Base-by-base conservation (phyloP, 2,888 invertebrate genomes). In the Brenthis hecate region DNA sequence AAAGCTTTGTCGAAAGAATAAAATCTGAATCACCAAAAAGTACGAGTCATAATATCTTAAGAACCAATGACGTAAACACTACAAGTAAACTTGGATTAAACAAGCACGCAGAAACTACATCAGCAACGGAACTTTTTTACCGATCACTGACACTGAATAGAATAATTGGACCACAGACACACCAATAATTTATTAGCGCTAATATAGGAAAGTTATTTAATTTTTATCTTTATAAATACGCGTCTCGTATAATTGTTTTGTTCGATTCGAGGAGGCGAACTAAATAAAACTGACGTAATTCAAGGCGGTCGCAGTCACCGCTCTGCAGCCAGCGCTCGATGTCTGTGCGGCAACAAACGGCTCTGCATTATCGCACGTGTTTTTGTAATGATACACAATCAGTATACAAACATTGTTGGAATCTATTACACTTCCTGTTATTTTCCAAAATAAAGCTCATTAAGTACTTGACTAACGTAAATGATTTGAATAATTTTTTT, bases 1-100 rank as follows among this genome's bases (percentile, higher is more conserved):
- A 36, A 58, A 55, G 54, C 36, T 60, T 36, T 60, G 72, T 77
- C 78, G 80, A 78, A 80, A 79, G 75, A 81, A 75, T 75, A 78
- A 36, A 80, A 80, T 76, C 81, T 91, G 91, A 91, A 81, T 91
- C 90, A 90, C 82, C 72, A 71, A 75, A 75, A 73, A 77, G 77
- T 81, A 72, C 83, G 85, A 89, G 84, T 90, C 90, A 88, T 85
- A 83, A 11, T 83, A 82, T 85, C 75, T 76, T 43, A 11, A 43
- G 77, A 78, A 73, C 74, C 78, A 81, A 85, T 91, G 90, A 91
- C 91, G 91, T 85, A 86, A 89, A 87, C 86, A 79, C 75, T 76
- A 73, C 76, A 80, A 80, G 75, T 77, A 76, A 80, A 80, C 78
- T 77, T 76, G 64, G 79, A 69, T 80, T 81, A 76, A 78, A 75